Evolutionary conservation across 2,113 vertebrate species (phyloP).

Genomic region (Thinocorus orbignyianus): DNA sequence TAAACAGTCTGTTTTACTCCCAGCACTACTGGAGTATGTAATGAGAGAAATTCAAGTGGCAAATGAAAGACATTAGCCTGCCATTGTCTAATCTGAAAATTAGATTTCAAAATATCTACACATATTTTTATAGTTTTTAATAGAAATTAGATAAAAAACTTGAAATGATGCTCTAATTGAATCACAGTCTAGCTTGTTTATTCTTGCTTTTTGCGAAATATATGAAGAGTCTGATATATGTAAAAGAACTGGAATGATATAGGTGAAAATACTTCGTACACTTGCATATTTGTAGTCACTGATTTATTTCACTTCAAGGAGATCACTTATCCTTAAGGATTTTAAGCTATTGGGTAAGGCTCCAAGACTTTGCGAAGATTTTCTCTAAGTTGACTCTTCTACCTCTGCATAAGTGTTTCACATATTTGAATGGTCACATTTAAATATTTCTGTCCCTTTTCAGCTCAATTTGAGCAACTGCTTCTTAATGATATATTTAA

Average conservation of each 20-base stretch:
- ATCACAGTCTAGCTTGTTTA: neutral
- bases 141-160: neutral
- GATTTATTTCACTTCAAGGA: neutral
- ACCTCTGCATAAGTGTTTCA: neutral
- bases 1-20: neutral
- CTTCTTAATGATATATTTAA: neutral
- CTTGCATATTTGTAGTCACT: neutral
- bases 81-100: neutral
- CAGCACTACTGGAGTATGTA: neutral
- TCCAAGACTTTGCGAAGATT: neutral
- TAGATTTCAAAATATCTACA: neutral
- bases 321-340: neutral
- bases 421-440: neutral
- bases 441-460: neutral
- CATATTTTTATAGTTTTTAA: neutral
- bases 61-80: neutral
- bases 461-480: neutral
- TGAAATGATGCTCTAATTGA: neutral
- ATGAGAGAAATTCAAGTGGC: neutral
- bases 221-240: neutral
- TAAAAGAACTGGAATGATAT: neutral
- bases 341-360: rapidly evolving
- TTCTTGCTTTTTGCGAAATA: neutral
- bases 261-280: neutral
- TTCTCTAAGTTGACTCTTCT: neutral